Conservation (phyloP, 2,797 vertebrate genomes). For the Pseudochirops corinnae region DNA sequence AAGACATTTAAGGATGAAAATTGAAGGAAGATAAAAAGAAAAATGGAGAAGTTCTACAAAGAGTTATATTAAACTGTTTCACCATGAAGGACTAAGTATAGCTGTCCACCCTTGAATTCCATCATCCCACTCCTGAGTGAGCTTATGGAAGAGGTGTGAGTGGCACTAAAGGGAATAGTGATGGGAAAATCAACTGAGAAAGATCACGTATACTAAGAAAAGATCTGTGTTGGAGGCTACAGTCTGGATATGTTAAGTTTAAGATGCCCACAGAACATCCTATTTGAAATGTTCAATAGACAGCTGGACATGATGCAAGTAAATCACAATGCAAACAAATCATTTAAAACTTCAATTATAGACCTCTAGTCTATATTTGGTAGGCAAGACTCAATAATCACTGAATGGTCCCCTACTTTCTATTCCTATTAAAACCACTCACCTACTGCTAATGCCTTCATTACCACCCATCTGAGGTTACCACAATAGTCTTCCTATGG, state of each 20-base stretch:
- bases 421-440: not conserved
- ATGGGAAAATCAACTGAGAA: not conserved
- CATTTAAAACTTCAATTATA: not conserved
- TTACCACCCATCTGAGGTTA: not conserved
- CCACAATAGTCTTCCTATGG: not conserved
- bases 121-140: not conserved
- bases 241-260: not conserved
- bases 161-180: not conserved
- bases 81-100: not conserved
- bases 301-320: not conserved
- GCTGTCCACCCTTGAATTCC: not conserved
- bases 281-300: not conserved
- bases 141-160: not conserved
- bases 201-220: not conserved
- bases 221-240: not conserved
- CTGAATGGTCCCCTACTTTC: not conserved
- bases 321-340: not conserved
- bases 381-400: not conserved
- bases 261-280: not conserved
- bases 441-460: not conserved
- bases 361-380: not conserved
- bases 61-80: not conserved
- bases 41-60: not conserved
- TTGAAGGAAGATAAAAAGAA: not conserved
- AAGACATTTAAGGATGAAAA: not conserved